Base-by-base conservation (phyloP, 2,113 vertebrate species). In the Psittacara wagleri region DNA sequence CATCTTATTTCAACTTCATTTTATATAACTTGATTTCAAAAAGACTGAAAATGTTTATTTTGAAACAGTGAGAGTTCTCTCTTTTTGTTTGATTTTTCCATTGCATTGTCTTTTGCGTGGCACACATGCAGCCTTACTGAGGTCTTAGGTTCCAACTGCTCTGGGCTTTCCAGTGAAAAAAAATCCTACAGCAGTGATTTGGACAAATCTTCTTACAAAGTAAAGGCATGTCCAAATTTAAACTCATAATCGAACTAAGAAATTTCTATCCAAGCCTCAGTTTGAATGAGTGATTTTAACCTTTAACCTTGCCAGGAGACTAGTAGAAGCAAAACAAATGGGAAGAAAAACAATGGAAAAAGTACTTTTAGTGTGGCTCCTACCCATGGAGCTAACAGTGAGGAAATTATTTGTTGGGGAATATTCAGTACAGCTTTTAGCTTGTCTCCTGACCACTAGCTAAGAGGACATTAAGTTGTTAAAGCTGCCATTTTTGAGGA, bases 311-410 rank as follows among this genome's bases (percentile, higher is more conserved):
- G 22, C n/a, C 39, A 73, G 5, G 2, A 79, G 31, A 49, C 29
- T 55, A 6, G 59, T 55, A n/a, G 41, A 52, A 83, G 16, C 7
- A 52, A 84, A 68, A 67, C 10, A n/a, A 39, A 4, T 63, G 35
- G 7, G 18, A 72, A 46, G 46, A 81, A 72, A 86, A 74, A 1
- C 31, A 23, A 13, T 44, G 28, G 33, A 33, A 63, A 82, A 62
- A 7, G 11, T 52, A 44, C 37, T 64, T 17, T 55, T 35, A 33
- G 3, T 4, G 11, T 35, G 4, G 12, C 13, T 86, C 19, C 35
- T 55, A n/a, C 19, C 13, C 2, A 3, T 2, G 2, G 10, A 83
- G 10, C 4, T 43, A 51, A 48, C 15, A 52, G 17, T 1, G 1
- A 10, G 9, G 17, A 69, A 83, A 55, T 5, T 3, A 31, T 39